phyloP scores from a whole-genome alignment of 2,797 vertebrate genomes.

The Chloroceryle inda region DNA sequence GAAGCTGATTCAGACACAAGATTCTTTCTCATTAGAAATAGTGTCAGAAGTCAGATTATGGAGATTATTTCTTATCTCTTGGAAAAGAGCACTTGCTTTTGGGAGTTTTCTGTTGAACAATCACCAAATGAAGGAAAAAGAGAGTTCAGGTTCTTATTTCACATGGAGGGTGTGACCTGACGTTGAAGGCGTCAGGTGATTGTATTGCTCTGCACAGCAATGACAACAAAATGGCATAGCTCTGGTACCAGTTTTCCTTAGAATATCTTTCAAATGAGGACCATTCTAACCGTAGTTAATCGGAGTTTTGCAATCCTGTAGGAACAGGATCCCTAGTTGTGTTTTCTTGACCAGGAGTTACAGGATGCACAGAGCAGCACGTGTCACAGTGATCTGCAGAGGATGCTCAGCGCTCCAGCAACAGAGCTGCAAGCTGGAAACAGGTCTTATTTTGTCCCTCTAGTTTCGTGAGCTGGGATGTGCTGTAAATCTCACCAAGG shows the following conservation, averaged over 20 bases:
- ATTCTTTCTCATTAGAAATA: background rate
- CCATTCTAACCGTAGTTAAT: background rate
- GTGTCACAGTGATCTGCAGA: fast-evolving
- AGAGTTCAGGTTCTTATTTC: background rate
- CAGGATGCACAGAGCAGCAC: background rate
- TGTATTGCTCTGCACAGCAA: fast-evolving
- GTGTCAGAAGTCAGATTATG: background rate
- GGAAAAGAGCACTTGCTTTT: background rate
- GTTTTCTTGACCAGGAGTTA: background rate
- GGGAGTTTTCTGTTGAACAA: background rate
- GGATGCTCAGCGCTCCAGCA: background rate
- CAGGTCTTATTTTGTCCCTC: background rate
- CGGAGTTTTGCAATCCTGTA: background rate
- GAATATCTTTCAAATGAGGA: background rate
- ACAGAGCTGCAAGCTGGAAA: background rate
- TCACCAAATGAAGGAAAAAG: background rate
- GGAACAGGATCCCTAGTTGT: background rate
- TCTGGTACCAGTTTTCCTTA: background rate
- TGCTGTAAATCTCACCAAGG: background rate
- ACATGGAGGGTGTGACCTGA: background rate
- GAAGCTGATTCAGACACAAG: background rate
- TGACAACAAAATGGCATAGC: background rate
- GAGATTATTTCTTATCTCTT: background rate
- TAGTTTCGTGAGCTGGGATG: background rate
- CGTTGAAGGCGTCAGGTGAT: background rate